phyloP scores from a whole-genome alignment of 2,797 vertebrate species.

The Buceros bicornis region DNA sequence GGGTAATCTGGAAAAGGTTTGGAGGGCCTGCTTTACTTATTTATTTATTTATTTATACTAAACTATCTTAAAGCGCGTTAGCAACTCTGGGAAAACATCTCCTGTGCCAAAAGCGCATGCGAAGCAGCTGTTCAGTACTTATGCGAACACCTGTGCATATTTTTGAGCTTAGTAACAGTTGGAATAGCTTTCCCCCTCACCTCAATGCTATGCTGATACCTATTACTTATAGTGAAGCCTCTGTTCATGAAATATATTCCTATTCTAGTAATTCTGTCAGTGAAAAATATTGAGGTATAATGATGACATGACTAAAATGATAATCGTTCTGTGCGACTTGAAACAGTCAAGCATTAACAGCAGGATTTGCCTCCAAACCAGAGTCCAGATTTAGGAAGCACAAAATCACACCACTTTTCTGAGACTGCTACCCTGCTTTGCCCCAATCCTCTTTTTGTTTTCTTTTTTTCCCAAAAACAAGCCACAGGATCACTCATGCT shows the following conservation, averaged over 20 bases:
- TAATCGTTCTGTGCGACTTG: neutral
- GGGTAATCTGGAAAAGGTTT: neutral
- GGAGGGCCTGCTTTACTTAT: neutral
- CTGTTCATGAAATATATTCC: neutral
- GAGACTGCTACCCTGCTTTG: neutral
- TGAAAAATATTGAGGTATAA: neutral
- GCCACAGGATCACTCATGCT: neutral
- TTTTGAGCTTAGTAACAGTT: conserved; percentile 51
- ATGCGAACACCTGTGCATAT: conserved; percentile 52
- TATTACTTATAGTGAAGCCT: neutral
- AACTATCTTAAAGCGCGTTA: neutral
- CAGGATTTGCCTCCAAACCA: neutral
- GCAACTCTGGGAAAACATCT: conserved; percentile 6
- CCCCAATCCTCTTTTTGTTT: neutral
- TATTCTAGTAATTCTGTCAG: conserved; percentile 31
- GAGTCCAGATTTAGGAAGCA: neutral
- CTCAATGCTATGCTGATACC: neutral
- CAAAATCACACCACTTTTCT: neutral
- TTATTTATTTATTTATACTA: neutral
- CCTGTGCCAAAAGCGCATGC: neutral
- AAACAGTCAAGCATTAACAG: neutral
- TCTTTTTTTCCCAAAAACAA: neutral
- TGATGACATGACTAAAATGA: neutral
- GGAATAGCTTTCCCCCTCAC: neutral
- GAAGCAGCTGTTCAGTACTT: conserved; percentile 42